Percentiles rank a stretch among this genome's conserved stretches.
phyloP scores from a whole-genome alignment of 2,113 vertebrate species.

The Sander vitreus region DNA sequence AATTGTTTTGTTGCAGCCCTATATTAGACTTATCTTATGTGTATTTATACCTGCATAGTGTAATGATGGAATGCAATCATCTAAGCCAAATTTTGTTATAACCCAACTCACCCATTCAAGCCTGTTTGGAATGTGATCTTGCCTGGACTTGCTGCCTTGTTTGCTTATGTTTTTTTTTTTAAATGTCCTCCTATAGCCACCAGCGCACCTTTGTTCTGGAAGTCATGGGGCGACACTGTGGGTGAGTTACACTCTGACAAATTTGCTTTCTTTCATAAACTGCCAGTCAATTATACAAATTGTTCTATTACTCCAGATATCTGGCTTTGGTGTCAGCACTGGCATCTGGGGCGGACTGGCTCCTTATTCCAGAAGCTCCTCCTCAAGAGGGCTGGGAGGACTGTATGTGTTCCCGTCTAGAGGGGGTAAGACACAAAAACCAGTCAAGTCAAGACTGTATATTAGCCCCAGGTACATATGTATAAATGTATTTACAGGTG shows the following conservation, averaged over 20 bases:
- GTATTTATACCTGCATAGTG: neutral
- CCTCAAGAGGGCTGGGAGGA: constrained; percentile 94
- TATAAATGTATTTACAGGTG: neutral
- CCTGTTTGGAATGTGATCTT: neutral
- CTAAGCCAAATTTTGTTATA: neutral
- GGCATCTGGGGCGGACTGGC: constrained; percentile 95
- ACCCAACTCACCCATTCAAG: neutral
- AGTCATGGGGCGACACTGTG: constrained; percentile 97
- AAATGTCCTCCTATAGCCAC: constrained; percentile 84
- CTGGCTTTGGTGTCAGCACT: constrained; percentile 89
- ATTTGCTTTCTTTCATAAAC: neutral
- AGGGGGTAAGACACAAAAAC: constrained; percentile 81
- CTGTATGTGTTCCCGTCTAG: constrained; percentile 90
- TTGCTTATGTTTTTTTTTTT: neutral
- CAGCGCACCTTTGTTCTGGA: constrained; percentile 96
- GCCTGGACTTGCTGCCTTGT: constrained; percentile 43
- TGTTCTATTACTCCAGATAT: constrained; percentile 58
- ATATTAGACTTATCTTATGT: neutral
- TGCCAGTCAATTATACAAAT: neutral
- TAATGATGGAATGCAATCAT: constrained; percentile 6
- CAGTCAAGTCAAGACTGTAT: neutral
- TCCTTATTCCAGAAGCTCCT: constrained; percentile 94
- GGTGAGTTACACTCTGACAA: constrained; percentile 83
- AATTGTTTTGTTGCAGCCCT: no score
- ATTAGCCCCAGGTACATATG: neutral